phyloP scores from a whole-genome alignment of 2,797 vertebrate genomes.

The Bradypodion pumilum region DNA sequence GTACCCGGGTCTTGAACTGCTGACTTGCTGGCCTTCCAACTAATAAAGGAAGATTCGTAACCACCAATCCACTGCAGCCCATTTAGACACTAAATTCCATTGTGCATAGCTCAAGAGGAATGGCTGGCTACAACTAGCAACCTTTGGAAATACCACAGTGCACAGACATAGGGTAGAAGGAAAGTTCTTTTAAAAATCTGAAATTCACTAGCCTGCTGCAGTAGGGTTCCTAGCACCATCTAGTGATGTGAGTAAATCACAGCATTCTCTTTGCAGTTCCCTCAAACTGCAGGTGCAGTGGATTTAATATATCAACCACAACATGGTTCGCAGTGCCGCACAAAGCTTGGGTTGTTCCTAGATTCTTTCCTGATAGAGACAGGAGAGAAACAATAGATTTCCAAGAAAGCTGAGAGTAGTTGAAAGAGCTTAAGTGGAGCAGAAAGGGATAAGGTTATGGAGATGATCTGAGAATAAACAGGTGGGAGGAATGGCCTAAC shows the following conservation, averaged over 20 bases:
- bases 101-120: not conserved
- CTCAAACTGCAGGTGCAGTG: not conserved
- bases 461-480: not conserved
- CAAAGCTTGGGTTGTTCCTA: not conserved
- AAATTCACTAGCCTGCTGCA: conserved; percentile 24
- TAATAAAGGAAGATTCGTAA: too few relatives aligned
- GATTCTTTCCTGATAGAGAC: not conserved
- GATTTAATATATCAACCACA: not conserved
- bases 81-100: too few relatives aligned
- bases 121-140: not conserved
- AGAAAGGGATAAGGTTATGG: not conserved
- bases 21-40: too few relatives aligned
- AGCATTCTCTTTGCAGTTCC: not conserved
- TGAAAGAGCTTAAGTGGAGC: not conserved
- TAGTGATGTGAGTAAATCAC: conserved; percentile 65
- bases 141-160: not conserved
- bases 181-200: conserved; percentile 59
- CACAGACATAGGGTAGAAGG: not conserved
- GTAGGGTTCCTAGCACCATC: conserved; percentile 73
- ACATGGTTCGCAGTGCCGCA: not conserved
- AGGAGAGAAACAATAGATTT: not conserved
- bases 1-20: too few relatives aligned
- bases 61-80: too few relatives aligned
- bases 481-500: not conserved
- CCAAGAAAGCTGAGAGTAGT: not conserved